Percentiles rank a stretch among this genome's conserved stretches.
Conservation (phyloP, 2,113 vertebrate species). For the Hassar affinis region DNA sequence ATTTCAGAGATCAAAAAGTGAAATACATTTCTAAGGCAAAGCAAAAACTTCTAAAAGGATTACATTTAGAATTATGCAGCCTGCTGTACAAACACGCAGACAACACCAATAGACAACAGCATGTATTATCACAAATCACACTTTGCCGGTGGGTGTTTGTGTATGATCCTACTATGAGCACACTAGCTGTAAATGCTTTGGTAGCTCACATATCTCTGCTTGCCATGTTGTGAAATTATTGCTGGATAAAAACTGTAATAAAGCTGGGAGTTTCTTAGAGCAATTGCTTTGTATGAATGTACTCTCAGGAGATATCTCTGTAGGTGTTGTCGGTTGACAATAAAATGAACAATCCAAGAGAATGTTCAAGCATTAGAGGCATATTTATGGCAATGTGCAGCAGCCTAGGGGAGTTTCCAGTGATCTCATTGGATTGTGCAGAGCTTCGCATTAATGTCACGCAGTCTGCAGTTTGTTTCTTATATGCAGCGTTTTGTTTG, state of each 20-base stretch:
- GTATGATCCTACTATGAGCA: background rate
- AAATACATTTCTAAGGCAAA: slow-evolving; percentile 42
- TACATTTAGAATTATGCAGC: slow-evolving; percentile 38
- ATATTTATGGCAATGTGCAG: slow-evolving; percentile 13
- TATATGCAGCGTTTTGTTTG: slow-evolving; percentile 9
- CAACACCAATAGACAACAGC: slow-evolving; percentile 33
- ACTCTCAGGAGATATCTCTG: slow-evolving; percentile 10
- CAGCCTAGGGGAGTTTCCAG: background rate
- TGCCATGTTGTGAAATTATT: slow-evolving; percentile 22
- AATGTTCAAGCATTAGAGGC: background rate
- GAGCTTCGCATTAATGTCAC: slow-evolving; percentile 31
- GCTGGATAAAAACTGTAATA: slow-evolving; percentile 25
- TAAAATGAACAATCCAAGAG: slow-evolving; percentile 34
- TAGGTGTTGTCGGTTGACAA: slow-evolving; percentile 20
- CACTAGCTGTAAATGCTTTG: background rate
- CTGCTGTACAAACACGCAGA: background rate
- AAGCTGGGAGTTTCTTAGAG: slow-evolving; percentile 20
- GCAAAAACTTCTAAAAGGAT: slow-evolving; percentile 40
- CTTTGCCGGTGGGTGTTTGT: slow-evolving; percentile 5
- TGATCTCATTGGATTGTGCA: slow-evolving; percentile 2
- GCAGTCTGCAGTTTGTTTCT: slow-evolving; percentile 10
- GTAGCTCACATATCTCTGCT: background rate
- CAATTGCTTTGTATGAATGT: slow-evolving; percentile 6
- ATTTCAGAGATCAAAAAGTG: slow-evolving; percentile 42
- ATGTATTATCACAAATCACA: slow-evolving; percentile 31